Evolutionary conservation across 1,140 invertebrate species (phyloP), one percentile per base, ranked within the genome.

Genomic region (Drosophila tsacasi): DNA sequence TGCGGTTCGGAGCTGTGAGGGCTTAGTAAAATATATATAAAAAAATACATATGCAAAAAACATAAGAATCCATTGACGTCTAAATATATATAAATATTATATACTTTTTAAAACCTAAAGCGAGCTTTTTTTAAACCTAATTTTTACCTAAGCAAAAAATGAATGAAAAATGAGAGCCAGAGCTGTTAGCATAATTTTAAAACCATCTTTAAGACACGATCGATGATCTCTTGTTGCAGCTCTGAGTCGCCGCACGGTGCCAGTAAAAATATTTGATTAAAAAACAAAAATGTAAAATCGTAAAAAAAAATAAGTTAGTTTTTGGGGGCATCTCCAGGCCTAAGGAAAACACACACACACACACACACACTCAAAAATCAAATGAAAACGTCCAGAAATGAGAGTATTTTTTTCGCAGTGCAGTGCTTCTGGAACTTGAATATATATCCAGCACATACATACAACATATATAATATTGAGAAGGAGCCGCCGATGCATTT

Each of bases 371-470:
- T 19, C 55, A 42, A 30, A 73, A 72, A 73, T 72, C 67, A 72
- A 73, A 73, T 73, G 67, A 73, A 69, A 73, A 73, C 71, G 71
- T 73, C 71, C 71, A 73, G 67, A 73, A 69, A 42, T 37, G 12
- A 50, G 44, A 60, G 69, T 71, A 58, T 69, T 69, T 72, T 66
- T 69, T 69, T 69, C 35, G 50, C 37, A 27, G 42, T 60, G 30
- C 46, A 35, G 66, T 49, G 52, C 37, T 71, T 68, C 25, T 68
- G 54, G 32, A 30, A 21, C 27, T 50, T 30, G 49, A 50, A 30
- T 27, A 30, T 30, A 21, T 30, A 52, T 73, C 17, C 37, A 73
- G 54, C 55, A 73, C 68, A 50, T 15, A 32, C 25, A 25, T 13
- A 39, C 23, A 25, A 50, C 3, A 27, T n/a, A 32, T 0, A 35